phyloP scores from a whole-genome alignment of 2,888 invertebrate genomes.

The Agelastica alni region DNA sequence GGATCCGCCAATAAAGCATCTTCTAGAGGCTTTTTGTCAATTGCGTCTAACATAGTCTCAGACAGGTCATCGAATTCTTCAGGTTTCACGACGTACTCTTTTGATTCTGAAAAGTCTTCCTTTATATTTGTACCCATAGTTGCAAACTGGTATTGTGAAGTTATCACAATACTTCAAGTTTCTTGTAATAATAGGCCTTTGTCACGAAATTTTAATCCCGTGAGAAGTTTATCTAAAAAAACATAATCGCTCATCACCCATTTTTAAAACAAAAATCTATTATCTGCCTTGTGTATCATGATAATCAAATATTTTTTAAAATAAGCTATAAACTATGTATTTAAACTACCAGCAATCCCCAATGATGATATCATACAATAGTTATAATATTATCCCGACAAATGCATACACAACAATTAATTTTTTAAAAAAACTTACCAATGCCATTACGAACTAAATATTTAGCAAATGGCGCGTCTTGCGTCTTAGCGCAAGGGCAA shows the following conservation, averaged over 20 bases:
- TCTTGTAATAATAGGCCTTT: conserved; percentile 46
- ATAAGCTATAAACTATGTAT: neutral
- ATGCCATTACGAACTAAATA: conserved; percentile 56
- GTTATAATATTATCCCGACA: conserved; percentile 1
- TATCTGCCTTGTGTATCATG: conserved; percentile 12
- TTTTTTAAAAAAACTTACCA: conserved; percentile 52
- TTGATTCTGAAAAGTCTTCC: conserved; percentile 46
- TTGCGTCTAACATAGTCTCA: conserved; percentile 53
- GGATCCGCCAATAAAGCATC: conserved; percentile 55
- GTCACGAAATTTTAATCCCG: conserved; percentile 51
- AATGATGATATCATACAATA: conserved; percentile 18
- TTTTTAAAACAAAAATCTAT: conserved; percentile 19
- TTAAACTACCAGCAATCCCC: conserved; percentile 3
- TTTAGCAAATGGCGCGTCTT: conserved; percentile 60
- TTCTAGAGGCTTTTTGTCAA: conserved; percentile 53
- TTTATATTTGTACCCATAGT: conserved; percentile 48
- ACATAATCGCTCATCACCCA: conserved; percentile 11
- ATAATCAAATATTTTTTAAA: neutral
- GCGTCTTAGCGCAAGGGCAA: conserved; percentile 54
- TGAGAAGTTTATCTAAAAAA: conserved; percentile 52
- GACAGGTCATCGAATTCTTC: conserved; percentile 52
- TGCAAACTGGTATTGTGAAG: conserved; percentile 32
- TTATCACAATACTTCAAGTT: conserved; percentile 36
- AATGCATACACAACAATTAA: conserved; percentile 16
- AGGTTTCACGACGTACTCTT: conserved; percentile 44